phyloP scores from a whole-genome alignment of 2,888 invertebrate genomes.

The Galeruca laticollis region DNA sequence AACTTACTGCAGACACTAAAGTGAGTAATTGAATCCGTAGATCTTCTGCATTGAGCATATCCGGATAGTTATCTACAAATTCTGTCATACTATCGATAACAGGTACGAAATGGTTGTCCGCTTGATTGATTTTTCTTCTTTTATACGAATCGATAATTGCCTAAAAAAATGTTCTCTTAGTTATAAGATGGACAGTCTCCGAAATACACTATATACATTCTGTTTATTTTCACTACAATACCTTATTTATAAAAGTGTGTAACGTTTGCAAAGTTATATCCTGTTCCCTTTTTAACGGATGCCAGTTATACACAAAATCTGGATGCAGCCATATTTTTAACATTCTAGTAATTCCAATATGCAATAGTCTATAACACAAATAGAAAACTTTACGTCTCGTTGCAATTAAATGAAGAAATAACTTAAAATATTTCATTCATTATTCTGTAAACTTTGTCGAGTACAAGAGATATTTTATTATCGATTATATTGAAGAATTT shows the following conservation, averaged over 20 bases:
- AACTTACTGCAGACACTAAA: slow-evolving; percentile 55
- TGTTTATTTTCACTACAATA: too few relatives aligned
- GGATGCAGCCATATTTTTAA: slow-evolving; percentile 52
- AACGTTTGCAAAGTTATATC: slow-evolving; percentile 32
- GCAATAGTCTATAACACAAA: slow-evolving; percentile 48
- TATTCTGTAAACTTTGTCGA: too few relatives aligned
- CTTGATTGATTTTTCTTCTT: slow-evolving; percentile 39
- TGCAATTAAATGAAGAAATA: background rate
- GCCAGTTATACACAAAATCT: slow-evolving; percentile 47
- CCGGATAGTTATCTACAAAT: slow-evolving; percentile 49
- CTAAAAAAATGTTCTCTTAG: slow-evolving; percentile 34
- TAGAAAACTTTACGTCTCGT: background rate
- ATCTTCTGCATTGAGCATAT: slow-evolving; percentile 45
- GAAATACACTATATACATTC: background rate
- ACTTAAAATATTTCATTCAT: too few relatives aligned
- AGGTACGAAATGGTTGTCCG: slow-evolving; percentile 43
- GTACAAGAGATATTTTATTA: too few relatives aligned
- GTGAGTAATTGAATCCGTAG: slow-evolving; percentile 55
- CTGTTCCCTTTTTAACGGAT: slow-evolving; percentile 42
- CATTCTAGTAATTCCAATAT: slow-evolving; percentile 50
- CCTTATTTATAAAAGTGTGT: slow-evolving; percentile 40
- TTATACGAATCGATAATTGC: slow-evolving; percentile 41
- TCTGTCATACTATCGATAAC: slow-evolving; percentile 52
- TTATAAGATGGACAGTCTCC: background rate
- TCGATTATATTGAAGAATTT: too few relatives aligned